A percentile compares a stretch with the other conserved stretches of the same genome.
Evolutionary conservation across 1,140 invertebrate species (phyloP).

Genomic region (Cataglyphis hispanica): DNA sequence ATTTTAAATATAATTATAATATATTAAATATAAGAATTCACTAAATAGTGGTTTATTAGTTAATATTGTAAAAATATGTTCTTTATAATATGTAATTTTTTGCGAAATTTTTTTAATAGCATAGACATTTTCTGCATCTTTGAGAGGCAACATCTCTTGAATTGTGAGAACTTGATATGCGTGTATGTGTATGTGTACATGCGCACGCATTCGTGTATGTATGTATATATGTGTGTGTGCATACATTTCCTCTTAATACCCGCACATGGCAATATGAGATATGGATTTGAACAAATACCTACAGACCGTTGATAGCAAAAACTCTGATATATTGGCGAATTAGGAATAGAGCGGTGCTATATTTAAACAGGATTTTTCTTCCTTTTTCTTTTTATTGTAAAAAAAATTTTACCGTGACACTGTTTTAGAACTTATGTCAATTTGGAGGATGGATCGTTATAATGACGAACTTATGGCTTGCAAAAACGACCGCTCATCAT

Average conservation of each 20-base stretch:
- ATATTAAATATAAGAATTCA: no score
- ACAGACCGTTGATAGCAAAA: slow-evolving; percentile 57
- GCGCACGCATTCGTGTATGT: background rate
- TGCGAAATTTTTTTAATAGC: background rate
- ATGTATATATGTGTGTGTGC: background rate
- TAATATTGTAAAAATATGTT: background rate
- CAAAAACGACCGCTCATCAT: slow-evolving; percentile 5
- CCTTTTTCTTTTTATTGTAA: slow-evolving; percentile 18
- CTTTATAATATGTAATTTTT: background rate
- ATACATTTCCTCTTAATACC: background rate
- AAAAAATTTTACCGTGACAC: slow-evolving; percentile 13
- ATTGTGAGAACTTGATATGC: slow-evolving; percentile 62
- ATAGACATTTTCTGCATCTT: slow-evolving; percentile 20
- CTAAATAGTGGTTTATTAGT: no score
- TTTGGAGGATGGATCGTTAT: background rate
- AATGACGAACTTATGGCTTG: slow-evolving; percentile 22
- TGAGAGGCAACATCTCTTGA: slow-evolving; percentile 52
- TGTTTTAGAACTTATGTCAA: slow-evolving; percentile 47
- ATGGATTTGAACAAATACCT: slow-evolving; percentile 67
- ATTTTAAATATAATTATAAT: no score
- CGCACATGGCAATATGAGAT: slow-evolving; percentile 15
- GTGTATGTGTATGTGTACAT: background rate
- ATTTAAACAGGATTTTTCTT: slow-evolving; percentile 54
- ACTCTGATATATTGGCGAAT: slow-evolving; percentile 77
- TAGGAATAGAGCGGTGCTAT: slow-evolving; percentile 60